A percentile compares a stretch with the other conserved stretches of the same genome.
Conservation (phyloP, 1,140 invertebrate species). For the Aphaenogaster ashmeadi region DNA sequence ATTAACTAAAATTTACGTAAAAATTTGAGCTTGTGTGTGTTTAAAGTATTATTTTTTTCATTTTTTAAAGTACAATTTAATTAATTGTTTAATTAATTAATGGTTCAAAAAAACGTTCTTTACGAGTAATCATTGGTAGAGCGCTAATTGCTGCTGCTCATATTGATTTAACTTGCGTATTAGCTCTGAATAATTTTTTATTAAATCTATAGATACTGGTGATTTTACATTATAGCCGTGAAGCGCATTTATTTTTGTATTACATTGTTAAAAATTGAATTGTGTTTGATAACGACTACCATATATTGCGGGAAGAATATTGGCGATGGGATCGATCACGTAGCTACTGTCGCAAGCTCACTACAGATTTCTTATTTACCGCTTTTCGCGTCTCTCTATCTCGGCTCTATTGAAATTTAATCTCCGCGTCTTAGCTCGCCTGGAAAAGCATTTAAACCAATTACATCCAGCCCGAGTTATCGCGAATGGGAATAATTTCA, state of each 20-base stretch:
- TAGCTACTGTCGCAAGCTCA: slow-evolving; percentile 68
- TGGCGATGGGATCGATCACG: slow-evolving; percentile 30
- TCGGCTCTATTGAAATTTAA: slow-evolving; percentile 81
- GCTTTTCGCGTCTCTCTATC: slow-evolving; percentile 66
- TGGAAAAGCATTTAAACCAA: slow-evolving; percentile 82
- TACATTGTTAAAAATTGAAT: slow-evolving; percentile 24
- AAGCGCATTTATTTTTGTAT: not conserved
- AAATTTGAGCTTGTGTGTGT: not conserved
- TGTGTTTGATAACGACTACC: not conserved
- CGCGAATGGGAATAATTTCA: slow-evolving; percentile 69
- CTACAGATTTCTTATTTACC: slow-evolving; percentile 80
- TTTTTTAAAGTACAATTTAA: not conserved
- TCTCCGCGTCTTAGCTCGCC: slow-evolving; percentile 80
- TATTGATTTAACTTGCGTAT: not conserved
- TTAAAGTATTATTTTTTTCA: not conserved
- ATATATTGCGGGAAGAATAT: slow-evolving; percentile 5
- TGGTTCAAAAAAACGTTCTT: not conserved
- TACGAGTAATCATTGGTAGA: not conserved
- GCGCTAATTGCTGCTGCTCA: not conserved
- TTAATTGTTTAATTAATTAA: slow-evolving; percentile 28
- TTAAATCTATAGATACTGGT: not conserved
- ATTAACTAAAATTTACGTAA: not conserved
- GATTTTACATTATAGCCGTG: not conserved
- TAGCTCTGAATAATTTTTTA: not conserved
- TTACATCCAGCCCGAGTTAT: slow-evolving; percentile 71